These are phyloP conservation scores for Synergus laeviventris DNA, from an alignment of 2,888 invertebrate species.

Conservation along the genomic window DNA sequence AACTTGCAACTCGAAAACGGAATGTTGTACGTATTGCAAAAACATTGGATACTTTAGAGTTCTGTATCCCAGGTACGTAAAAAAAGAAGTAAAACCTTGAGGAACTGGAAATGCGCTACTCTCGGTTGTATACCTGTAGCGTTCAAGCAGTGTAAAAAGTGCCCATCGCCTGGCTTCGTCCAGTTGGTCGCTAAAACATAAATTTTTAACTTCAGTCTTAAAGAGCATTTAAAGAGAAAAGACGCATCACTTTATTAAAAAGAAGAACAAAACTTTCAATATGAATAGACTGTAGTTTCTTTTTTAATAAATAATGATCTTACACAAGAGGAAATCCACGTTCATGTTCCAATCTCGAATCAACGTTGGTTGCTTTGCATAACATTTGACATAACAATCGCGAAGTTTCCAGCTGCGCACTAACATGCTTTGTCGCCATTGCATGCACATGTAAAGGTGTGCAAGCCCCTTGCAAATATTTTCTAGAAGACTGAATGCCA, in stretches of 20 bases:
- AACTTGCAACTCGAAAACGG: slow-evolving; percentile 91
- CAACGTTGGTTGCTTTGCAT: slow-evolving; percentile 83
- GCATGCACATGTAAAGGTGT: slow-evolving; percentile 87
- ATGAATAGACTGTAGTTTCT: not conserved
- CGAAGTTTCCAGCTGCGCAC: slow-evolving; percentile 88
- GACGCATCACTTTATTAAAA: slow-evolving; percentile 54
- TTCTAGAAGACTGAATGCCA: slow-evolving; percentile 69
- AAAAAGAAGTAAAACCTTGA: slow-evolving; percentile 92
- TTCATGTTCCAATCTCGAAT: slow-evolving; percentile 83
- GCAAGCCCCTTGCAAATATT: slow-evolving; percentile 73
- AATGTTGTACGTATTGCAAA: slow-evolving; percentile 88
- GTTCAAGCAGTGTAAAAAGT: slow-evolving; percentile 87
- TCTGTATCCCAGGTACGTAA: slow-evolving; percentile 90
- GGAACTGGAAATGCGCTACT: slow-evolving; percentile 89
- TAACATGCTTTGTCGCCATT: slow-evolving; percentile 88
- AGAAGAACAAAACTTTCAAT: slow-evolving; percentile 15
- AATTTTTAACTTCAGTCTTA: slow-evolving; percentile 14
- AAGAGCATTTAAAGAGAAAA: slow-evolving; percentile 43
- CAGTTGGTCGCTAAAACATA: slow-evolving; percentile 83
- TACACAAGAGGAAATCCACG: slow-evolving; percentile 90
- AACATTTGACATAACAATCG: slow-evolving; percentile 86
- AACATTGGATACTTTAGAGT: slow-evolving; percentile 87
- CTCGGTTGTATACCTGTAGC: slow-evolving; percentile 88
- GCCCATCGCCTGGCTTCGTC: slow-evolving; percentile 83
- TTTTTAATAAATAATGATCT: slow-evolving; percentile 56